Conservation (phyloP, 2,113 vertebrate genomes). For the Suricata suricatta region DNA sequence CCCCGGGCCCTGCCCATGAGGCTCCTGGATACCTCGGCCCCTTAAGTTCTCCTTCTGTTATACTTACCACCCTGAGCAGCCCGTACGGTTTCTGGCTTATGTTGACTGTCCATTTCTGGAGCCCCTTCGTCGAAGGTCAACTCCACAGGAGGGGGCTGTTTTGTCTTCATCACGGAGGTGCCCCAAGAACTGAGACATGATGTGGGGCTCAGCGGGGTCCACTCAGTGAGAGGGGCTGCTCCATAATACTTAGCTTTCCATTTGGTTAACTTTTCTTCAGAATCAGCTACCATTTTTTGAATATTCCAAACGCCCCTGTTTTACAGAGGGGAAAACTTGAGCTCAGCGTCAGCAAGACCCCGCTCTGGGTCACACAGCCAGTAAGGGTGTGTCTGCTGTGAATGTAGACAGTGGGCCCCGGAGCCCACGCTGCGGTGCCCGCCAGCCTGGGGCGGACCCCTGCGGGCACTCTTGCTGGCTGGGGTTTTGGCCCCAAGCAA, state of each 20-base stretch:
- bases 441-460: neutral
- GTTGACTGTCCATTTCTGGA: neutral
- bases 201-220: neutral
- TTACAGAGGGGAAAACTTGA: neutral
- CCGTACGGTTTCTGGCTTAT: too few species aligned
- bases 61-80: neutral
- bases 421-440: fast-evolving
- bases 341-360: neutral
- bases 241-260: neutral
- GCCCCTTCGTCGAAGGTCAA: neutral
- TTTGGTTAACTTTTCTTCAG: neutral
- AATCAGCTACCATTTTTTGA: neutral
- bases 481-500: neutral
- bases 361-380: neutral
- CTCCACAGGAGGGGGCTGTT: neutral
- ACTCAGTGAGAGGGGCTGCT: neutral
- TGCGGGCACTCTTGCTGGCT: fast-evolving
- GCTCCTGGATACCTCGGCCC: neutral
- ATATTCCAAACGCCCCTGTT: neutral
- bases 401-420: fast-evolving
- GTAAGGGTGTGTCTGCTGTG: neutral
- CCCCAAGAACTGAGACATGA: neutral
- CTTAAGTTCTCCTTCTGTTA: too few species aligned
- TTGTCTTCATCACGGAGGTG: neutral
- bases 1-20: neutral